Evolutionary conservation across 2,888 invertebrate species (phyloP).

Genomic region (Megalurothrips usitatus): DNA sequence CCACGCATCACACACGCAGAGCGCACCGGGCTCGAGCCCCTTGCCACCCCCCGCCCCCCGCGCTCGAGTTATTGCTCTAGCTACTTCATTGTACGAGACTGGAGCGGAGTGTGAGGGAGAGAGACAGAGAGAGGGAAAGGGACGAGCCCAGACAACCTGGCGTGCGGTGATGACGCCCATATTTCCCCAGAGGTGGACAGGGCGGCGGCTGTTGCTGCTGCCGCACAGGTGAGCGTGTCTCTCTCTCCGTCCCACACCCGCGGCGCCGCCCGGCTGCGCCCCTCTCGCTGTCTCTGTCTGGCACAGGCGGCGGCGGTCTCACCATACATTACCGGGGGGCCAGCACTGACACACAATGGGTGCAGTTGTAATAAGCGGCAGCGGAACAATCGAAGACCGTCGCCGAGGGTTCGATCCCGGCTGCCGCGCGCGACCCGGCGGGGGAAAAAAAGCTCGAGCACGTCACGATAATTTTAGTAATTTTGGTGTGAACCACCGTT

Average conservation of each 20-base stretch:
- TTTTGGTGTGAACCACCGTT: too few relatives aligned
- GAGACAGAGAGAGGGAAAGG: neutral
- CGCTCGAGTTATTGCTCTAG: too few relatives aligned
- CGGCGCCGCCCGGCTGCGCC: neutral
- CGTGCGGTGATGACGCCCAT: constrained; percentile 4
- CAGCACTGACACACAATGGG: neutral
- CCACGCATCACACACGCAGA: too few relatives aligned
- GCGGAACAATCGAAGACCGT: neutral
- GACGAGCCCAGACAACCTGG: too few relatives aligned
- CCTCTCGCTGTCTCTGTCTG: neutral
- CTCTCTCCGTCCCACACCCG: neutral
- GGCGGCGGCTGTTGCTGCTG: neutral
- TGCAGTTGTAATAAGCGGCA: neutral
- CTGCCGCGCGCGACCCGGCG: too few relatives aligned
- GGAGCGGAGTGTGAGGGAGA: neutral
- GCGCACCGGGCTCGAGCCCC: too few relatives aligned
- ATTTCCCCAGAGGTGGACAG: neutral
- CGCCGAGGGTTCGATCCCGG: too few relatives aligned
- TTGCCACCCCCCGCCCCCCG: too few relatives aligned
- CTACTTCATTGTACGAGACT: too few relatives aligned
- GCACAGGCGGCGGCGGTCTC: neutral
- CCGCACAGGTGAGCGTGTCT: neutral
- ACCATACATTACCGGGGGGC: neutral
- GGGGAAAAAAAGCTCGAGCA: too few relatives aligned
- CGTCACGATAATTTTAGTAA: too few relatives aligned